phyloP scores from a whole-genome alignment of 2,888 invertebrate species.

The Melinopterus prodromus region DNA sequence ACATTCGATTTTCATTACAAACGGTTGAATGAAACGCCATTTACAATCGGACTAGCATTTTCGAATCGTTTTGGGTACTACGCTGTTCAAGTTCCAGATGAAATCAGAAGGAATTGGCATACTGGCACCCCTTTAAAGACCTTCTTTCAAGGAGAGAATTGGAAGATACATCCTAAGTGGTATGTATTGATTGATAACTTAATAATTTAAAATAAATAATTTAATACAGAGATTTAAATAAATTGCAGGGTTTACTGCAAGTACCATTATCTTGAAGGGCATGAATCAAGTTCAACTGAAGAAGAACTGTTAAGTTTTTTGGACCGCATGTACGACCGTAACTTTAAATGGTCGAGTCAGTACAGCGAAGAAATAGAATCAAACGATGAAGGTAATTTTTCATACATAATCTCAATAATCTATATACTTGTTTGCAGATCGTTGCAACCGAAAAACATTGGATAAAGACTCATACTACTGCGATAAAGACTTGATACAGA shows the following conservation, averaged over 20 bases:
- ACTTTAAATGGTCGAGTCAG: constrained; percentile 72
- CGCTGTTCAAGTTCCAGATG: constrained; percentile 78
- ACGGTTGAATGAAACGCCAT: constrained; percentile 84
- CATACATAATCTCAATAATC: not conserved
- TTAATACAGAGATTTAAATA: not conserved
- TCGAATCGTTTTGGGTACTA: constrained; percentile 83
- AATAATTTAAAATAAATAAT: constrained; percentile 10
- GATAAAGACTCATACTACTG: constrained; percentile 81
- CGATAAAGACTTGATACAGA: constrained; percentile 83
- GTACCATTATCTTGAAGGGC: constrained; percentile 83
- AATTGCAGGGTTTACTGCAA: constrained; percentile 82
- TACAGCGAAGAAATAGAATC: constrained; percentile 53
- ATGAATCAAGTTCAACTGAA: constrained; percentile 77
- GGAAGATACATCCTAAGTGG: constrained; percentile 89
- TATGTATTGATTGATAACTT: constrained; percentile 52
- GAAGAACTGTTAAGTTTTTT: constrained; percentile 80
- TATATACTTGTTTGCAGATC: not conserved
- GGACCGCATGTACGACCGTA: constrained; percentile 66
- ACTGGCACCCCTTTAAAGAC: constrained; percentile 75
- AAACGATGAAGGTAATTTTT: constrained; percentile 5
- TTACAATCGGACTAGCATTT: constrained; percentile 84
- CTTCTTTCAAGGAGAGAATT: constrained; percentile 76
- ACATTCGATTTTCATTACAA: constrained; percentile 85
- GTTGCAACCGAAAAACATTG: constrained; percentile 70
- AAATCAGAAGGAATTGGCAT: constrained; percentile 73